A percentile compares a stretch with the other conserved stretches of the same genome.
Conservation (phyloP, 1,140 invertebrate genomes). For the Heliconius nattereri region DNA sequence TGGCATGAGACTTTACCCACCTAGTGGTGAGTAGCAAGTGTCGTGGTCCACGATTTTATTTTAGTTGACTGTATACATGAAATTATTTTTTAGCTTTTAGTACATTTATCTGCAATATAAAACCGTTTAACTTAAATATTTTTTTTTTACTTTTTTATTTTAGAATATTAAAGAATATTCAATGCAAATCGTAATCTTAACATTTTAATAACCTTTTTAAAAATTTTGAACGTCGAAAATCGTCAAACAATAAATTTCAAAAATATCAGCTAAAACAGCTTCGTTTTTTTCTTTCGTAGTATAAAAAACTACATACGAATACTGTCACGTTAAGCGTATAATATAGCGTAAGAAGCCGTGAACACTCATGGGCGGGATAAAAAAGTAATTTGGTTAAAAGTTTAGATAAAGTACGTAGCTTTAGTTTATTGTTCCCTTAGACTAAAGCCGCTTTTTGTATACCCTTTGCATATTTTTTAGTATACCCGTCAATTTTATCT, state of each 20-base stretch:
- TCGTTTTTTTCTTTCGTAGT: not conserved
- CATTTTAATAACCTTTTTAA: too few relatives aligned
- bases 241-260: not conserved
- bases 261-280: not conserved
- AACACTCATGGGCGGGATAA: conserved; percentile 32
- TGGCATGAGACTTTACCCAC: too few relatives aligned
- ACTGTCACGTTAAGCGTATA: not conserved
- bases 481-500: not conserved
- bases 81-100: too few relatives aligned
- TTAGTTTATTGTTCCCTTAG: conserved; percentile 42
- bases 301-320: conserved; percentile 1
- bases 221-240: not conserved
- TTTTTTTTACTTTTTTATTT: too few relatives aligned
- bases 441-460: conserved; percentile 9
- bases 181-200: too few relatives aligned
- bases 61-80: too few relatives aligned
- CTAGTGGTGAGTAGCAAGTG: too few relatives aligned
- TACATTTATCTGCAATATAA: too few relatives aligned
- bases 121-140: too few relatives aligned
- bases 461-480: not conserved
- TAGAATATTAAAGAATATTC: too few relatives aligned
- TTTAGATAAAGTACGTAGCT: conserved; percentile 44
- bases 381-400: conserved; percentile 48
- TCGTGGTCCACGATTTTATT: too few relatives aligned
- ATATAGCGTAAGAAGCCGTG: not conserved